Conservation (phyloP, 2,113 vertebrate genomes). For the Struthio camelus region DNA sequence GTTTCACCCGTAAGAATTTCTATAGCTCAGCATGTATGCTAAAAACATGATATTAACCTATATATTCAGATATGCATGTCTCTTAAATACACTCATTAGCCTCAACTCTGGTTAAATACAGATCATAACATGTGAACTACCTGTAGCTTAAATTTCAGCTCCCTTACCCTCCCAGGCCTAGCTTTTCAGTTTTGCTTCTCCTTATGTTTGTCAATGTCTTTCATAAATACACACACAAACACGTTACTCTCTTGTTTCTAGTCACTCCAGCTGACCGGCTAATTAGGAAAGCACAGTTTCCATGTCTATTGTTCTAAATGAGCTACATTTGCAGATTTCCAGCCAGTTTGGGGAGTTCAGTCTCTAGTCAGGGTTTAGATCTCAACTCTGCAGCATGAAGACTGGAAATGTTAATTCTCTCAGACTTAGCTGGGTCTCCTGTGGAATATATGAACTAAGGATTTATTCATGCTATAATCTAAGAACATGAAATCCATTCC, state of each 20-base stretch:
- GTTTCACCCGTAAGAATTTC: neutral
- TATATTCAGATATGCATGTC: fast-evolving
- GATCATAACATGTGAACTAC: neutral
- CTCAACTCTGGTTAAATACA: neutral
- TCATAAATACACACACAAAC: fast-evolving
- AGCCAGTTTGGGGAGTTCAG: neutral
- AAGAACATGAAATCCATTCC: neutral
- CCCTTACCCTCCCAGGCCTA: neutral
- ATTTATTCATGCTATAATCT: neutral
- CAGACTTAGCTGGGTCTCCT: neutral
- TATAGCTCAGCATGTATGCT: neutral
- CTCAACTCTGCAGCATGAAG: neutral
- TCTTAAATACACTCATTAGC: neutral
- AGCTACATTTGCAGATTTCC: neutral
- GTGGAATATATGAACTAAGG: neutral
- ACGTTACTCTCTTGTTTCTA: neutral
- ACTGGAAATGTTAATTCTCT: neutral
- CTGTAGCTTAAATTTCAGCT: neutral
- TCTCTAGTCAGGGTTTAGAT: neutral
- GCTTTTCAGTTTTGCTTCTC: neutral
- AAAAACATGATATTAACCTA: neutral
- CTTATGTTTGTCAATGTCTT: neutral
- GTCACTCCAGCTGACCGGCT: fast-evolving
- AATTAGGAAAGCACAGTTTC: neutral
- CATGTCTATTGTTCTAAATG: neutral